Base-by-base conservation (phyloP, 2,113 vertebrate genomes). In the Irena cyanogastra region DNA sequence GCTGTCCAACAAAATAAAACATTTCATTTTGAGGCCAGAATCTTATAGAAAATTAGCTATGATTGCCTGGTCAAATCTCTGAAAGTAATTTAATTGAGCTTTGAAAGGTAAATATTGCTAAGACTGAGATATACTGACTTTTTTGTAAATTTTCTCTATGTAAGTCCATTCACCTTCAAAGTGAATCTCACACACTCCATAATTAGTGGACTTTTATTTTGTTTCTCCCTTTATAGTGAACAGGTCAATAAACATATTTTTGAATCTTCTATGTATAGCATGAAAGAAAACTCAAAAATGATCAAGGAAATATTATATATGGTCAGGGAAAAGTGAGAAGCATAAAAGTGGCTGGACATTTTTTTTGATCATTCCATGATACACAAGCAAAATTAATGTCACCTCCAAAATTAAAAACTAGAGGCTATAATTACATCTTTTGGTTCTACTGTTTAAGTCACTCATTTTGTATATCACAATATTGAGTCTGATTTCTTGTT, bases 261-360 rank as follows among this genome's bases (percentile, higher is more conserved):
- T 7, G 0, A 23, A 28, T 63, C 22, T 56, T 82, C 8, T 66
- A 4, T 47, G 10, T 64, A 33, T 18, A n/a, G 16, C 3, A 0
- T n/a, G 10, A 77, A 81, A 70, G 13, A 30, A 77, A 89, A 23
- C 3, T 49, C 10, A 9, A n/a, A 72, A 69, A 53, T 10, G 4
- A 3, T 22, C 17, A 83, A 61, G 28, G 19, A 63, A 57, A 56
- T 75, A 33, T 13, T 54, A 27, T 15, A 53, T 52, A 37, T 24
- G 2, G 2, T 49, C 35, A 82, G 10, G 23, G 30, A 28, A 76
- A 79, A 76, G 2, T 13, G 10, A 57, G 24, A 56, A 60, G 19
- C 37, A 47, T 60, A 13, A 6, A 83, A 83, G 7, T 33, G 15
- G 3, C 7, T 53, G 22, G 23, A n/a, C 7, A 26, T 76, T n/a